Conservation (phyloP, 2,113 vertebrate genomes). For the Corythoichthys intestinalis region DNA sequence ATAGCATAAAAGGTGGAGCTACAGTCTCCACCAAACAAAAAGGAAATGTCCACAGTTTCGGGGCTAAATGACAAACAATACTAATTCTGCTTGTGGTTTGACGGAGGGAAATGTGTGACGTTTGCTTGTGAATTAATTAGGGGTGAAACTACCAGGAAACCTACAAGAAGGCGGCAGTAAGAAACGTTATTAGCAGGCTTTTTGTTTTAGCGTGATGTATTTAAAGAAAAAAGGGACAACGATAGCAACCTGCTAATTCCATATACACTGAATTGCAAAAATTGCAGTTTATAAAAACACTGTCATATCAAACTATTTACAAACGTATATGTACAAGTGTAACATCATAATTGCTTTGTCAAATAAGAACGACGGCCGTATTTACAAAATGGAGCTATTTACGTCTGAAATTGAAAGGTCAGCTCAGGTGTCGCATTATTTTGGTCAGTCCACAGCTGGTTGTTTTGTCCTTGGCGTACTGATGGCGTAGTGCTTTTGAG, state of each 20-base stretch:
- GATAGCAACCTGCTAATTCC: slow-evolving; percentile 37
- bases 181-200: slow-evolving; percentile 29
- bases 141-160: slow-evolving; percentile 61
- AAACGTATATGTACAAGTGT: slow-evolving; percentile 52
- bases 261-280: slow-evolving; percentile 43
- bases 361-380: slow-evolving; percentile 44
- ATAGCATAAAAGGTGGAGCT: slow-evolving; percentile 19
- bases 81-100: slow-evolving; percentile 39
- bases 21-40: slow-evolving; percentile 28
- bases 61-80: slow-evolving; percentile 35
- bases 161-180: slow-evolving; percentile 37
- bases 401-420: slow-evolving; percentile 20
- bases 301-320: slow-evolving; percentile 73
- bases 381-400: slow-evolving; percentile 50
- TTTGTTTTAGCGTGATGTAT: slow-evolving; percentile 3
- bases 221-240: slow-evolving; percentile 52
- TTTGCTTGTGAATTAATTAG: slow-evolving; percentile 33
- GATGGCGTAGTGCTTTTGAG: slow-evolving; percentile 16
- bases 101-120: slow-evolving; percentile 75
- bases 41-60: slow-evolving; percentile 59
- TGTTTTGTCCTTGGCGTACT: slow-evolving; percentile 15
- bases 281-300: slow-evolving; percentile 46
- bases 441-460: slow-evolving; percentile 23
- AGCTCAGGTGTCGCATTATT: slow-evolving; percentile 22
- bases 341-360: slow-evolving; percentile 62